These are phyloP conservation scores for Carcinoscorpius rotundicauda DNA, from an alignment of 1,140 invertebrate genomes.

Conservation along the genomic window DNA sequence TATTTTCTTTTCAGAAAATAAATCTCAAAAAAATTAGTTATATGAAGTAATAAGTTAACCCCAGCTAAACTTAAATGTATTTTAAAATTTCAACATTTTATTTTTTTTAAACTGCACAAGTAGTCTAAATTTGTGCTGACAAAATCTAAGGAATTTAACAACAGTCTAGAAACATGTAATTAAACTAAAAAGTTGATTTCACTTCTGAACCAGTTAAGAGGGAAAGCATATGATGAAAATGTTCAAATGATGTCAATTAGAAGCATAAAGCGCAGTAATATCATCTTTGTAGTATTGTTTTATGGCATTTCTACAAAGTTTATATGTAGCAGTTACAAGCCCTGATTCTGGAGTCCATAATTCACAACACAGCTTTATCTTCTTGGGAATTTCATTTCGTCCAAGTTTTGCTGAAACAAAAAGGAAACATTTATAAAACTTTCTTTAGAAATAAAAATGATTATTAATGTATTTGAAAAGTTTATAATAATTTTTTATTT, in stretches of 20 bases:
- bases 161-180: no score
- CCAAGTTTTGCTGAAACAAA: constrained; percentile 9
- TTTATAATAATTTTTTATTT: not conserved
- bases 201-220: no score
- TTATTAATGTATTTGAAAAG: not conserved
- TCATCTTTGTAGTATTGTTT: constrained; percentile 22
- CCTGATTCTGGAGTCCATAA: constrained; percentile 41
- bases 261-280: constrained; percentile 19
- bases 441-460: not conserved
- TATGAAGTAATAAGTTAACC: no score
- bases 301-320: constrained; percentile 26
- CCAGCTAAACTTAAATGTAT: no score
- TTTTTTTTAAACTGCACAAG: no score
- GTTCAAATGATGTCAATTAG: not conserved
- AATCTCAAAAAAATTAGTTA: no score
- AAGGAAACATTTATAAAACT: not conserved
- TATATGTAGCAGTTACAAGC: constrained; percentile 41
- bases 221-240: no score
- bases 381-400: constrained; percentile 35
- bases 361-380: constrained; percentile 33
- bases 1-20: no score
- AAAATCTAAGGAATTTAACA: no score
- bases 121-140: no score
- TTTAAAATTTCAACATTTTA: no score
- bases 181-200: no score